Base-by-base conservation (phyloP, 2,888 invertebrate species). In the Heteropelma amictum region DNA sequence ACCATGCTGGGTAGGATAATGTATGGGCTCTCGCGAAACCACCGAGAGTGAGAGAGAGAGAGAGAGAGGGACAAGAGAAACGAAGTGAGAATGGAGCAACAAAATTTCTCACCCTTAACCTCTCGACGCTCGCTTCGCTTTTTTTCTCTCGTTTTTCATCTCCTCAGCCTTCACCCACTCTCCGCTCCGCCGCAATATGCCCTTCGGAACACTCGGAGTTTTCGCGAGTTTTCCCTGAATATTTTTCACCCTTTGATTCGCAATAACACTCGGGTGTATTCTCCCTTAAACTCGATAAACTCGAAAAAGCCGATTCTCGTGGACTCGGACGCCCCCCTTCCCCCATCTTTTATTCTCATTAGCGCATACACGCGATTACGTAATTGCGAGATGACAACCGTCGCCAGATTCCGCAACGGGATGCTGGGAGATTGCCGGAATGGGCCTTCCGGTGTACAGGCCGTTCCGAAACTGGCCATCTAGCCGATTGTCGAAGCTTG, bases 231-330 rank as follows among this genome's bases (percentile, higher is more conserved):
- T 51, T 38, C 60, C 12, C 40, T 21, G 45, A 33, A 54, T 47
- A 45, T 51, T 40, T 38, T 17, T 12, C 26, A 56, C 40, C 30
- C 58, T 58, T 19, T 7, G 38, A 72, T 65, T 60, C 58, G 45
- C 53, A 51, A 65, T 60, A n/a, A 19, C 42, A 65, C 60, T 53
- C 33, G 30, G 14, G n/a, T 8, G 3, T 21, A 53, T 8, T 6
- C 40, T n/a, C 42, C 53, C 38, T 42, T 47, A 75, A 79, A 79
- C 77, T 77, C 79, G 81, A 81, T 83, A 79, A 79, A 81, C 80
- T 64, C 80, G 77, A 80, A 81, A 77, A 77, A 76, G 58, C 60
- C 23, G 23, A 26, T 12, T 47, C 53, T 28, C 7, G 60, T 64
- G 60, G 54, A 17, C 58, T 42, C 19, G 10, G 3, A 60, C 65